Evolutionary conservation across 2,888 invertebrate species (phyloP).

Genomic region (Parnassius mnemosyne): DNA sequence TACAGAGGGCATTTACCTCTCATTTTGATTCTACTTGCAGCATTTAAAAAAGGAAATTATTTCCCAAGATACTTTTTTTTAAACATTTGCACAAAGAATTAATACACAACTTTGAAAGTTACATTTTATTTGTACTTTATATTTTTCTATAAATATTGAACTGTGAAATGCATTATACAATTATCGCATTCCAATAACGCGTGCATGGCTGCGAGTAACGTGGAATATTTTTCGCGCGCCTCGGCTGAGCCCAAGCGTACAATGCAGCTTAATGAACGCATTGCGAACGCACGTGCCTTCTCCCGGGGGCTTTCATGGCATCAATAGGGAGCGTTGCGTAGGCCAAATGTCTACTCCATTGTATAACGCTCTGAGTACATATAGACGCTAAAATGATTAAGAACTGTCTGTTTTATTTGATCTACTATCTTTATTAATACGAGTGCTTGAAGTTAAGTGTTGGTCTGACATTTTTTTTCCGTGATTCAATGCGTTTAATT

Average conservation of each 20-base stretch:
- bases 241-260: slow-evolving; percentile 38
- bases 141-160: neutral
- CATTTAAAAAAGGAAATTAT: too few species aligned
- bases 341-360: slow-evolving; percentile 24
- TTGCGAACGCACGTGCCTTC: slow-evolving; percentile 44
- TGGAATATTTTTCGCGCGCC: slow-evolving; percentile 10
- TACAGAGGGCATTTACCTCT: too few species aligned
- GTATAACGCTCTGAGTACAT: slow-evolving; percentile 10
- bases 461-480: neutral
- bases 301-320: slow-evolving; percentile 29
- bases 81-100: too few species aligned
- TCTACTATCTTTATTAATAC: neutral
- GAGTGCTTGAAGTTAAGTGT: slow-evolving; percentile 1
- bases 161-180: neutral
- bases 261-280: slow-evolving; percentile 61
- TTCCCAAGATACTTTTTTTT: too few species aligned
- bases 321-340: slow-evolving; percentile 24
- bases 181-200: slow-evolving; percentile 11
- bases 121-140: neutral
- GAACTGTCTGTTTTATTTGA: slow-evolving; percentile 7
- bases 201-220: slow-evolving; percentile 1
- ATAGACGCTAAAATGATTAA: slow-evolving; percentile 15
- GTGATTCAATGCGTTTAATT: too few species aligned
- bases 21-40: too few species aligned
- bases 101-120: too few species aligned